Evolutionary conservation across 2,888 invertebrate genomes (phyloP), one percentile per base, ranked within the genome.

Genomic region (Dynastes tityus): DNA sequence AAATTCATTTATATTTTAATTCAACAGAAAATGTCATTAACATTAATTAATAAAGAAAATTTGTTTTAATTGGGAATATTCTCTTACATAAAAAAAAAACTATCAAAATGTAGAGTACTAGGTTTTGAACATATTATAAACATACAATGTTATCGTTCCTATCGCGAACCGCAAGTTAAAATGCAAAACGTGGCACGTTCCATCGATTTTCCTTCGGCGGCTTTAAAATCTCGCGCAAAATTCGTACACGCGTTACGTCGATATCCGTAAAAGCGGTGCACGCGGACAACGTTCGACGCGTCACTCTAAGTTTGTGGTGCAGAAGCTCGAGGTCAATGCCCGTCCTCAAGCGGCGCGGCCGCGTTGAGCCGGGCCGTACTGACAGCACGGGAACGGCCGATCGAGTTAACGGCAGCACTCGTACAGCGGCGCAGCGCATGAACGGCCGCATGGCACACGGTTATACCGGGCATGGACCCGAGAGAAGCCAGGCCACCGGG

Each of bases 271-370:
- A 22, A 22, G 40, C 65, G 49, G 77, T 58, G 37, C 78, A 71
- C 63, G 81, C 78, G 79, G 78, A 82, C 51, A 58, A n/a, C 78
- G 80, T 80, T 82, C 83, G 76, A 84, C 84, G 85, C 86, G 86
- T 86, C 85, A 85, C 55, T 82, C 83, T 84, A 83, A 79, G 85
- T 83, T 84, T 83, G 84, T 85, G 84, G 85, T 86, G 87, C 87
- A 86, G 85, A 85, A 85, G 84, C 80, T 81, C 77, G 86, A 86
- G 87, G 87, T 88, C 87, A 87, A 85, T 86, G 87, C 85, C 86
- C 88, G 88, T 88, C 88, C 88, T 88, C 87, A 86, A 87, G 85
- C 84, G 85, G 79, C 70, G 82, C 83, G 83, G 85, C 87, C 87
- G 87, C 85, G 86, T 82, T 82, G 83, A 83, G 84, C 83, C 84